These are phyloP conservation scores for Hydrochoerus hydrochaeris DNA, from an alignment of 2,113 vertebrate species.

Conservation along the genomic window DNA sequence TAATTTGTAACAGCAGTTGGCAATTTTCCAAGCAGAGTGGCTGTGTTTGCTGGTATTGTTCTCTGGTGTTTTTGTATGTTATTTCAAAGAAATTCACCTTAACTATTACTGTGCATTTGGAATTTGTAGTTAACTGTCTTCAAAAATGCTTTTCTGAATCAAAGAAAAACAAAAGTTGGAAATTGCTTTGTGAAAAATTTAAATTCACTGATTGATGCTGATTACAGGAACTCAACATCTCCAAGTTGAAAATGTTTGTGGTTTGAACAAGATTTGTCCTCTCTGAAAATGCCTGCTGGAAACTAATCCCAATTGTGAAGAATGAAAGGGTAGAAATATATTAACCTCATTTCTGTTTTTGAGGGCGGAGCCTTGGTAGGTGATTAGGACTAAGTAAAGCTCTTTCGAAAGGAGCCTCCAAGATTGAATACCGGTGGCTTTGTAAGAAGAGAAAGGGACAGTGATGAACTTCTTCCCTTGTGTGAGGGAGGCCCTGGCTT, in stretches of 20 bases:
- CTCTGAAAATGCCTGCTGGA: background rate
- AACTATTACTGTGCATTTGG: background rate
- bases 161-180: background rate
- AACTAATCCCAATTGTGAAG: no score
- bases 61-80: background rate
- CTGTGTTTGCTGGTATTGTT: background rate
- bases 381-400: background rate
- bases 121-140: slow-evolving; percentile 18
- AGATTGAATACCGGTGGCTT: background rate
- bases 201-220: background rate
- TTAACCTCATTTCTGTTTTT: background rate
- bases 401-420: background rate
- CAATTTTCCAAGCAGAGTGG: background rate
- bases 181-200: background rate
- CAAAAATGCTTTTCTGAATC: background rate
- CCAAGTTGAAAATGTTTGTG: background rate
- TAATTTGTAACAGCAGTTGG: background rate
- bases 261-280: background rate
- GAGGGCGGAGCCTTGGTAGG: background rate
- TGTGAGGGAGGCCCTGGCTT: background rate
- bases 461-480: rapidly evolving
- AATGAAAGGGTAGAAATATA: background rate
- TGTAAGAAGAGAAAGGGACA: background rate
- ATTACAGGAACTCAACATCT: background rate
- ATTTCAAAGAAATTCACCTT: background rate